Conservation (phyloP, 2,888 invertebrate species). For the Hedya salicella region DNA sequence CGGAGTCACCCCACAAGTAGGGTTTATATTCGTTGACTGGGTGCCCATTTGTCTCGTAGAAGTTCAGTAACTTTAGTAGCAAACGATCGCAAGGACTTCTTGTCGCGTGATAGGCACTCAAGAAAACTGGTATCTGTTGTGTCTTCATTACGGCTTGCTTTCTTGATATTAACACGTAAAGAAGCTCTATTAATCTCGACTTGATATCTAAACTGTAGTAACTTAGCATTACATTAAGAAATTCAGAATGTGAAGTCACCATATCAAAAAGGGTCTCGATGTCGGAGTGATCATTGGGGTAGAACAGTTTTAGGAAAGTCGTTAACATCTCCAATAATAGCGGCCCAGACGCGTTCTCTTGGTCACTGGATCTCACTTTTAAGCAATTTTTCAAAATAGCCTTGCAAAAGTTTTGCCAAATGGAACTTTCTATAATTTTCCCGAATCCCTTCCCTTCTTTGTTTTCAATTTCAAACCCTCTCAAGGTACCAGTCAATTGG, state of each 20-base stretch:
- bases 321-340: conserved; percentile 84
- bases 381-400: conserved; percentile 88
- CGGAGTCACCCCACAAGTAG: conserved; percentile 93
- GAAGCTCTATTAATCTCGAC: conserved; percentile 87
- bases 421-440: conserved; percentile 73
- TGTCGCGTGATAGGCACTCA: conserved; percentile 92
- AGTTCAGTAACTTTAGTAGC: conserved; percentile 87
- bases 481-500: conserved; percentile 64
- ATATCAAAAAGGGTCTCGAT: conserved; percentile 88
- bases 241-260: conserved; percentile 91
- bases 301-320: conserved; percentile 84
- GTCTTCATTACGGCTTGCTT: conserved; percentile 87
- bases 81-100: conserved; percentile 88
- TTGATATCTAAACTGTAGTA: conserved; percentile 78
- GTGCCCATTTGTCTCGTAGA: conserved; percentile 88
- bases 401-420: conserved; percentile 87
- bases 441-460: conserved; percentile 70
- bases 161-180: conserved; percentile 86
- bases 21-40: conserved; percentile 89
- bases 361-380: conserved; percentile 70
- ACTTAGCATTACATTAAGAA: conserved; percentile 88
- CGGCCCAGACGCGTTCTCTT: conserved; percentile 68
- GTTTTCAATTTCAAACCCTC: conserved; percentile 53
- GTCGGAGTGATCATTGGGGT: conserved; percentile 74
- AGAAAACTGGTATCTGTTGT: conserved; percentile 89